Evolutionary conservation across 2,113 vertebrate genomes (phyloP).

Genomic region (Datnioides undecimradiatus): DNA sequence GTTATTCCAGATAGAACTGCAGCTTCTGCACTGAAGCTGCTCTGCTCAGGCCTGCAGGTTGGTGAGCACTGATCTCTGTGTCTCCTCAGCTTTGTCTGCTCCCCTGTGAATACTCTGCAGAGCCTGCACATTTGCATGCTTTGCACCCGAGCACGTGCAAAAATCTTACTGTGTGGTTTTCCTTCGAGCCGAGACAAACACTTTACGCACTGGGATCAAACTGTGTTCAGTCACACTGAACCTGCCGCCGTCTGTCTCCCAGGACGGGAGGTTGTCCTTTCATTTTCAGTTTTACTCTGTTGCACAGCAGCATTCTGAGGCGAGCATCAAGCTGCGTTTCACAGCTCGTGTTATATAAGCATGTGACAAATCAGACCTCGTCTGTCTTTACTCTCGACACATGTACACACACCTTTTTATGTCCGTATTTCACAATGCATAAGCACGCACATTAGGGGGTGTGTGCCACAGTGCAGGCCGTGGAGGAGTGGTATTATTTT

Average conservation of each 20-base stretch:
- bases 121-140: background rate
- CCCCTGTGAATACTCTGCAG: background rate
- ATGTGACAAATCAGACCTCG: background rate
- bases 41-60: background rate
- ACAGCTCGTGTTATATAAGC: background rate
- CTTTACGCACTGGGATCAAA: too few species aligned
- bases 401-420: background rate
- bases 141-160: background rate
- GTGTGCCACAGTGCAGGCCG: background rate
- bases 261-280: background rate
- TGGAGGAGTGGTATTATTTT: background rate
- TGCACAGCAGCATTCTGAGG: background rate
- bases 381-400: background rate
- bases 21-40: background rate
- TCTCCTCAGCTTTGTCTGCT: background rate
- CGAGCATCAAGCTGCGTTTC: background rate
- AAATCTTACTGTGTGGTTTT: background rate
- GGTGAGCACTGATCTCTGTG: background rate
- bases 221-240: too few species aligned
- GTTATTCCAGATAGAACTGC: background rate
- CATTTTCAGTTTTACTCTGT: background rate
- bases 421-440: conserved; percentile 8
- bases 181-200: background rate
- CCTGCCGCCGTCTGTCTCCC: background rate
- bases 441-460: background rate